Evolutionary conservation across 2,113 vertebrate genomes (phyloP), one percentile per base, ranked within the genome.

Genomic region (Laticauda colubrina): DNA sequence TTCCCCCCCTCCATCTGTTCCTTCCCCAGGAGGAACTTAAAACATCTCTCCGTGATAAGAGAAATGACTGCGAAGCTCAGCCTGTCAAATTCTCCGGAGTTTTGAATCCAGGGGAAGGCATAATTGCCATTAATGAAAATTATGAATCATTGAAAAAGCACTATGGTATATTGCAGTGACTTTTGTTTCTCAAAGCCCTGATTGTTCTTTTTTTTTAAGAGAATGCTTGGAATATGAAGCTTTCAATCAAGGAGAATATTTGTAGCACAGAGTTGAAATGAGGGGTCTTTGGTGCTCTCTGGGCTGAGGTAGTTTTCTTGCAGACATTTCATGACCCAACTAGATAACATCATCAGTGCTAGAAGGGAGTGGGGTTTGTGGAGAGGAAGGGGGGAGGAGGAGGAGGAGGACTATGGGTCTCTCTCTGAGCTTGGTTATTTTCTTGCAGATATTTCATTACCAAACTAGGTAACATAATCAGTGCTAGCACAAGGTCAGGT

Each of bases 111-210:
- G 61, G 75, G 48, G 87, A 92, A 57, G 39, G 18, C 24, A 43
- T 90, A 92, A 15, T 91, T 94, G 92, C 57, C 9, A 0, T 88
- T 87, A 3, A 0, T 90, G 56, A 89, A 90, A 90, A 87, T 0
- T 56, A 55, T 43, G 45, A 88, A 14, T 53, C 26, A 26, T 53
- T 85, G 6, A 24, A 53, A 53, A 94, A 91, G 20, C 0, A 0
- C 3, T 93, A 3, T 5, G 56, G 11, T 21, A 0, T 0, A 0
- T 20, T 2, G 39, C 75, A 86, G 43, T 39, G 15, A 2, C 20
- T 23, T 0, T 0, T 88, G 89, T 10, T 91, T 87, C 34, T 61
- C 54, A 88, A 92, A 64, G 24, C 15, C 43, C 6, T 2, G 93
- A 23, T 57, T 39, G 34, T 39, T 39, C 1, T 23, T 56, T 56